These are phyloP conservation scores for Taenioides sp. DNA, from an alignment of 2,797 vertebrate genomes.

Conservation along the genomic window DNA sequence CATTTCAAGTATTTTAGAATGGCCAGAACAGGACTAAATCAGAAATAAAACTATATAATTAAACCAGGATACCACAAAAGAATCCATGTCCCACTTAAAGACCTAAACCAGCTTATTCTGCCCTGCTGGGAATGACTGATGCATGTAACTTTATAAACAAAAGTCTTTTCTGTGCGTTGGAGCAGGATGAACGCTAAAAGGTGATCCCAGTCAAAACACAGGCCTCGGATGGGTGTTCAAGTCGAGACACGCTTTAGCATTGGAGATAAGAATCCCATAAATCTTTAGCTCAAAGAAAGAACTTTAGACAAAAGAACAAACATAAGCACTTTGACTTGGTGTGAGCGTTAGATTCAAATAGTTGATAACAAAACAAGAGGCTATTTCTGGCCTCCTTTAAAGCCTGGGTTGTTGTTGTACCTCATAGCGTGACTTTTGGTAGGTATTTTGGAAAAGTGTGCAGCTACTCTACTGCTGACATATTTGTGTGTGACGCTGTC, in stretches of 20 bases:
- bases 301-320: conserved; percentile 35
- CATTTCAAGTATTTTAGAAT: no score
- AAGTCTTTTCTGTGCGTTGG: conserved; percentile 18
- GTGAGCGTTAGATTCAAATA: conserved; percentile 34
- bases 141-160: conserved; percentile 11
- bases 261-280: conserved; percentile 54
- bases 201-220: conserved; percentile 54
- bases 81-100: neutral
- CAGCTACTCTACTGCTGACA: conserved; percentile 59
- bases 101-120: neutral
- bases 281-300: conserved; percentile 45
- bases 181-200: conserved; percentile 36
- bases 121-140: neutral
- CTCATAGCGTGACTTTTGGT: conserved; percentile 64
- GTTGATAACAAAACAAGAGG: conserved; percentile 32
- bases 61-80: neutral
- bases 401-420: neutral
- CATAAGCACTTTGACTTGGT: conserved; percentile 24
- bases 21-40: no score
- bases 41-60: neutral
- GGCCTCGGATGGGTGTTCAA: conserved; percentile 31
- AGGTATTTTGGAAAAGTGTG: conserved; percentile 57
- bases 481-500: conserved; percentile 61
- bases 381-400: conserved; percentile 21
- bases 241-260: conserved; percentile 47